Evolutionary conservation across 2,797 vertebrate species (phyloP).

Genomic region (Melanotaenia nigrans): DNA sequence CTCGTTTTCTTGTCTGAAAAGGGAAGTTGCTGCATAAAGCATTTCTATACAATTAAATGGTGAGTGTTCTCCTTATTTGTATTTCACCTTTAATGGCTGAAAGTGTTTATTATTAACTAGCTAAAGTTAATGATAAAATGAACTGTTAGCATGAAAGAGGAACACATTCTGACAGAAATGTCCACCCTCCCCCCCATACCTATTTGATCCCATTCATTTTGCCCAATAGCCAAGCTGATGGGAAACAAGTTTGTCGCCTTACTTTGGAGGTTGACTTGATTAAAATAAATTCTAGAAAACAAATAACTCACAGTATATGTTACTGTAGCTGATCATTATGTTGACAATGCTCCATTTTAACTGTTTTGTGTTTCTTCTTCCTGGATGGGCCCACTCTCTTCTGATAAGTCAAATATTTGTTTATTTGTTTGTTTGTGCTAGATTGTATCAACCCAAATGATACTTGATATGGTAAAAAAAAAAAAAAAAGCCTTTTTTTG

Average conservation of each 20-base stretch:
- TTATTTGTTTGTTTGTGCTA: background rate
- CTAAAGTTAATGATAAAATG: background rate
- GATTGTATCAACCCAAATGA: too few species aligned
- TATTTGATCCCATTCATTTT: background rate
- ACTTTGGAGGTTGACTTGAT: background rate
- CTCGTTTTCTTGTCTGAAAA: background rate
- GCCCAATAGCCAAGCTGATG: background rate
- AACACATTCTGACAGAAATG: background rate
- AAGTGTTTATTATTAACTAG: background rate
- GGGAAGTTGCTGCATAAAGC: background rate
- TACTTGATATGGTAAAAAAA: too few species aligned
- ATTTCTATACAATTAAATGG: background rate
- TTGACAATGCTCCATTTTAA: background rate
- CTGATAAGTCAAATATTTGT: background rate
- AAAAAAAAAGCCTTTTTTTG: too few species aligned
- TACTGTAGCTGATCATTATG: background rate
- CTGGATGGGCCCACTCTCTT: background rate
- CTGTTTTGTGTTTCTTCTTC: background rate
- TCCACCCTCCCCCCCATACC: background rate
- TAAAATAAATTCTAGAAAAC: too few species aligned
- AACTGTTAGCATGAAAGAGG: background rate
- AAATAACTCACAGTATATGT: too few species aligned
- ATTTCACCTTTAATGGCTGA: background rate
- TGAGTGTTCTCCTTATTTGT: background rate
- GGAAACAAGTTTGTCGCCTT: background rate